Percentiles rank a stretch among this genome's conserved stretches.
These are phyloP conservation scores for Epizoanthus illoricatus DNA, from an alignment of 92 coral and sea anemone species.

Conservation along the genomic window DNA sequence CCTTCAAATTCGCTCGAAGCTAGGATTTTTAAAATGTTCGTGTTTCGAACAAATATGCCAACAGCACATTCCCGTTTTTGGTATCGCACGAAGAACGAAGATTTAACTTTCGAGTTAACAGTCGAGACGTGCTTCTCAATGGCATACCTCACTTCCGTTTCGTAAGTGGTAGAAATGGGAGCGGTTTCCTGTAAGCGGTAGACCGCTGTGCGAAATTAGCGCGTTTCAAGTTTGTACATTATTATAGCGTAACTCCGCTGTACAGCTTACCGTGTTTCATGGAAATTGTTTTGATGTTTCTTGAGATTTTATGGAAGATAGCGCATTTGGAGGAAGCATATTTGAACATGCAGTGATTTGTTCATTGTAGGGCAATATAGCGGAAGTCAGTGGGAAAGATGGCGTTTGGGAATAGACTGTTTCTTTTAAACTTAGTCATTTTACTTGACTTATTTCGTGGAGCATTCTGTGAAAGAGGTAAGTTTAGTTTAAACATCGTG, in stretches of 20 bases:
- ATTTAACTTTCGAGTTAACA: not conserved
- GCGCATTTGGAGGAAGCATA: slow-evolving; percentile 22
- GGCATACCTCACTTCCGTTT: slow-evolving; percentile 10
- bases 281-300: not conserved
- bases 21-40: not conserved
- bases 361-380: slow-evolving; percentile 13
- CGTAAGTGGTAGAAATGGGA: not conserved
- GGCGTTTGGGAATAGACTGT: slow-evolving; percentile 17
- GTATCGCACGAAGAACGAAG: not conserved
- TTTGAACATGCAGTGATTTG: slow-evolving; percentile 13
- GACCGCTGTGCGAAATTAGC: not conserved
- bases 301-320: not conserved
- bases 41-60: not conserved
- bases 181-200: slow-evolving; percentile 17
- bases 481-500: not conserved
- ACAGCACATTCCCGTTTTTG: not conserved
- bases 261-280: not conserved
- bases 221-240: not conserved
- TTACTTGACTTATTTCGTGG: slow-evolving; percentile 7
- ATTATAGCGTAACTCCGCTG: slow-evolving; percentile 29
- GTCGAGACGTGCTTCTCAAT: not conserved
- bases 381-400: slow-evolving; percentile 33
- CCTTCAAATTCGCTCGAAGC: not conserved
- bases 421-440: slow-evolving; percentile 10
- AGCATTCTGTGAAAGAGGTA: slow-evolving; percentile 21